Evolutionary conservation across 2,113 vertebrate species (phyloP).

Genomic region (Cervus canadensis): DNA sequence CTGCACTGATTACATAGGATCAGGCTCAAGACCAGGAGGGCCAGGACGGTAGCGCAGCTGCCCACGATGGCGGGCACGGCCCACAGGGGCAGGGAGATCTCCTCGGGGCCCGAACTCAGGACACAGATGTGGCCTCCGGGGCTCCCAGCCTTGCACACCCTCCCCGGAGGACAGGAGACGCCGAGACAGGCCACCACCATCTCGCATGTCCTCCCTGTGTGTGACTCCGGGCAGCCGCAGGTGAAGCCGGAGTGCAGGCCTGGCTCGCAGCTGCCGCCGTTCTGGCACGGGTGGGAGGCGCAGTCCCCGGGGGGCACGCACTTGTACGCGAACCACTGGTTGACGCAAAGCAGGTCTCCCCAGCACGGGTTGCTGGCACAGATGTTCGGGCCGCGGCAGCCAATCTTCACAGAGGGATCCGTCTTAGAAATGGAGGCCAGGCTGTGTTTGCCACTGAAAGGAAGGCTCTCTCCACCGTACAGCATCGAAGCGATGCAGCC

Average conservation of each 20-base stretch:
- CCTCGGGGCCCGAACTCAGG: conserved; percentile 70
- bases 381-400: conserved; percentile 93
- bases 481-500: conserved; percentile 93
- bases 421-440: conserved; percentile 87
- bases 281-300: conserved; percentile 90
- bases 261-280: conserved; percentile 93
- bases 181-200: conserved; percentile 91
- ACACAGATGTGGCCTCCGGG: conserved; percentile 86
- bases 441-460: conserved; percentile 90
- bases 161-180: conserved; percentile 86
- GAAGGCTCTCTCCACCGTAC: conserved; percentile 90
- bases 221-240: conserved; percentile 90
- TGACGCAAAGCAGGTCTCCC: conserved; percentile 93
- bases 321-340: conserved; percentile 94
- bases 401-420: conserved; percentile 88
- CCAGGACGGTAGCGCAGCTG: conserved; percentile 92
- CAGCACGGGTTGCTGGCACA: conserved; percentile 94
- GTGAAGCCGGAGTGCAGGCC: conserved; percentile 82
- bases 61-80: conserved; percentile 96
- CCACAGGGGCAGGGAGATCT: conserved; percentile 92
- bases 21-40: conserved; percentile 92
- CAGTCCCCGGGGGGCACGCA: conserved; percentile 94
- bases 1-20: conserved; percentile 96
- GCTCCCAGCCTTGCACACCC: conserved; percentile 80
- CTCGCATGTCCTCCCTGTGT: conserved; percentile 89